Evolutionary conservation across 2,797 vertebrate species (phyloP), one percentile per base, ranked within the genome.

Genomic region (Nasua narica): DNA sequence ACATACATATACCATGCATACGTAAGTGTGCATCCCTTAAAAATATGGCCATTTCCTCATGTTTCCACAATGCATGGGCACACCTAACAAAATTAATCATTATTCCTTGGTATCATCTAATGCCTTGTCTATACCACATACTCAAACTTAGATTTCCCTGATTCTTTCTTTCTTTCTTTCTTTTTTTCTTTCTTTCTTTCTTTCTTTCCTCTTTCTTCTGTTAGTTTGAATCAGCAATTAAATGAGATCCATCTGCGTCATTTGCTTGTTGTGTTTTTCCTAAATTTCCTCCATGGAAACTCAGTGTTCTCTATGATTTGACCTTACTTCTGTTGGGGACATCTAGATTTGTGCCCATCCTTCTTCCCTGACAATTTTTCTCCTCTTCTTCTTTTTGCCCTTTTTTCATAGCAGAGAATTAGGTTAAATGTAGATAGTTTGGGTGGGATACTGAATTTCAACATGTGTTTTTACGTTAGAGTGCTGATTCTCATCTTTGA

Each of bases 401-500:
- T 12, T 70, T 93, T 85, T 65, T 29, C 78, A 62, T 43, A 65
- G 69, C 13, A 72, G 52, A 54, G 93, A 83, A 89, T 81, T 46
- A 69, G 50, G 72, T 74, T 81, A 93, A 76, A 52, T 58, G 72
- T 60, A 14, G 12, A 43, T 15, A 21, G 72, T 76, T 54, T 87
- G n/a, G 23, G 56, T 67, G 27, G 43, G 60, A 56, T 62, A 77
- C 35, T 76, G 56, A 83, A 85, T 58, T 58, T 77, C 76, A 93
- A 87, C 0, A 0, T 43, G 46, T 18, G 12, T 84, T 87, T 72
- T 70, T 37, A 69, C 67, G 32, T 72, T 50, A 50, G 70, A 65
- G 21, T 25, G 15, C 60, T 89, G 35, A n/a, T 60, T 85, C 32
- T 88, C 9, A 7, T 90, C 93, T 96, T 96, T 86, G 91, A 96